Base-by-base conservation (phyloP, 2,113 vertebrate species). In the Mirounga angustirostris region DNA sequence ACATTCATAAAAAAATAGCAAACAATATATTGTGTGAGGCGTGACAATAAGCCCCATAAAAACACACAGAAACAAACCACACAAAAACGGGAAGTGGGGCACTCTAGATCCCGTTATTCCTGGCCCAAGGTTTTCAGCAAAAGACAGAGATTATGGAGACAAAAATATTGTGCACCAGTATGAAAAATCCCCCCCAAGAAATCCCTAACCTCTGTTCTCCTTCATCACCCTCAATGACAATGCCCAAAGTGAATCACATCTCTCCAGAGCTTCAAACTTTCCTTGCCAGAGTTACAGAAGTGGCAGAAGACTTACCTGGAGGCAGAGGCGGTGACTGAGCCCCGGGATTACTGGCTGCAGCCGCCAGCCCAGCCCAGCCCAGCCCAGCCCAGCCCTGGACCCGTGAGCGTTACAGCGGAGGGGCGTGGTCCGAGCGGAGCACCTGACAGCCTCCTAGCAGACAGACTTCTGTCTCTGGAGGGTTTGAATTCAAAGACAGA, bases 301-400 rank as follows among this genome's bases (percentile, higher is more conserved):
- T 2, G 15, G 36, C 30, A 43, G 33, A 81, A n/a, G 33, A 81
- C n/a, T 89, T 89, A 50, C 80, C 46, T 79, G 13, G 11, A 67
- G n/a, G n/a, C 0, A 0, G 4, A 74, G 4, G 1, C 7, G 21
- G 3, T 19, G 69, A 28, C 5, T 9, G 30, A 50, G 18, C 28
- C 13, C 11, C 4, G 0, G 59, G 43, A 61, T 24, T 43, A 30
- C 2, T 0, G 0, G 14, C 18, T 22, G 21, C 10, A 0, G 40
- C 19, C 4, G 1, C 22, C 14, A 10, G 40, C 40, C 40, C 40
- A 43, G 40, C 40, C 40, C 40, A 4, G 40, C 40, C 46, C 46
- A 8, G 46, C 46, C 46, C 46, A 46, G 52, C 14, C 63, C 63
- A 33, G 63, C 43, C 13, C 11, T 52, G 30, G 7, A 21, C 13